Percentiles rank a stretch among this genome's conserved stretches.
Conservation (phyloP, 2,888 invertebrate species). For the Leucophora obtusa region DNA sequence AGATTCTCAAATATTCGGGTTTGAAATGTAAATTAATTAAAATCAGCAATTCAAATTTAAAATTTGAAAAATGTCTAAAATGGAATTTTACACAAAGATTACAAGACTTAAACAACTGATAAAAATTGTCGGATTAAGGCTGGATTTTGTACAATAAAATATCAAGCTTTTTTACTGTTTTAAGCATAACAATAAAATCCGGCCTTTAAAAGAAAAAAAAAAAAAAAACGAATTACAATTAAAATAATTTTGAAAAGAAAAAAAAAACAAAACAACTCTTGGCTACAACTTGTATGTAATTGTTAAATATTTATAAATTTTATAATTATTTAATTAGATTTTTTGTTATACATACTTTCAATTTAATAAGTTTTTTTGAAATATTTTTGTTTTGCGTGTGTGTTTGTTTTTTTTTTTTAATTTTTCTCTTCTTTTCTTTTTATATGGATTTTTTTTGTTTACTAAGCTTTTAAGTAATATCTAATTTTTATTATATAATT, state of each 20-base stretch:
- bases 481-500: conserved; percentile 58
- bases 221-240: not conserved
- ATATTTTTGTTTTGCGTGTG: conserved; percentile 52
- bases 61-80: not conserved
- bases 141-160: no score
- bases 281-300: not conserved
- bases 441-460: conserved; percentile 40
- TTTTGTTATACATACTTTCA: conserved; percentile 17
- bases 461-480: conserved; percentile 60
- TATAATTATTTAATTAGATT: conserved; percentile 7
- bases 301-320: not conserved
- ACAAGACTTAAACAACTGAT: no score
- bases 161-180: no score
- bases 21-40: not conserved
- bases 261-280: not conserved
- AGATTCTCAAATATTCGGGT: not conserved
- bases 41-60: not conserved
- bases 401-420: conserved; percentile 57
- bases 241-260: not conserved
- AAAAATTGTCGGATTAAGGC: no score
- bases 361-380: conserved; percentile 40
- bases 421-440: conserved; percentile 54
- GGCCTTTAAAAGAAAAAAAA: no score
- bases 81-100: no score
- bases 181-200: no score